phyloP scores from a whole-genome alignment of 2,113 vertebrate genomes.

The Todiramphus saurophagus region DNA sequence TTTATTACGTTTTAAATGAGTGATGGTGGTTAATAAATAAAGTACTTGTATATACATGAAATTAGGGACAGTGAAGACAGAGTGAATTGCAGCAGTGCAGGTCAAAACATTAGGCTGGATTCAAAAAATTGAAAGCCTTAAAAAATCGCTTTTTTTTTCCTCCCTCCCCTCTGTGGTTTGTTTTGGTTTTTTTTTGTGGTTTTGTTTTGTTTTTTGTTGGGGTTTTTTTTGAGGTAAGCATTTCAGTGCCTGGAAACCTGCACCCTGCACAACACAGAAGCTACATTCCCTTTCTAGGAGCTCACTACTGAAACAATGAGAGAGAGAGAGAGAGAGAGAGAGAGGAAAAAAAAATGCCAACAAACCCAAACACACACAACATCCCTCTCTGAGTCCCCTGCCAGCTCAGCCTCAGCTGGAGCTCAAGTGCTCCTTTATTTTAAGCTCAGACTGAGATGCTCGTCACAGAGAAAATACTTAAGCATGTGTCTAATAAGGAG shows the following conservation, averaged over 20 bases:
- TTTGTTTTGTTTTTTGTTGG: neutral
- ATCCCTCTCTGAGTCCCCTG: neutral
- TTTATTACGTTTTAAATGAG: conserved; percentile 48
- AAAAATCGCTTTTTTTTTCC: neutral
- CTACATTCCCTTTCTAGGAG: neutral
- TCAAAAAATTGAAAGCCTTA: conserved; percentile 61
- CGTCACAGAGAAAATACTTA: conserved; percentile 3
- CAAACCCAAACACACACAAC: neutral
- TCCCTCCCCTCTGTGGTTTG: neutral
- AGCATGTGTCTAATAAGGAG: neutral
- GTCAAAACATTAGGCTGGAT: conserved; percentile 35
- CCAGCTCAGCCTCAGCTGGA: conserved; percentile 15
- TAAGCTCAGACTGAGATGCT: neutral
- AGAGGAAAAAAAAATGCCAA: neutral
- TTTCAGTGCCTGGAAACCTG: conserved; percentile 61
- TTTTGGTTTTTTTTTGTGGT: neutral
- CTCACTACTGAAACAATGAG: neutral
- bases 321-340: neutral
- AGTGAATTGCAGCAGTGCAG: conserved; percentile 44
- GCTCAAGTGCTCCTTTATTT: conserved; percentile 6
- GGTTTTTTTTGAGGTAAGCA: conserved; percentile 66
- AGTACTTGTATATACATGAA: conserved; percentile 76
- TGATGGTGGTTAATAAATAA: conserved; percentile 83
- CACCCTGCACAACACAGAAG: neutral
- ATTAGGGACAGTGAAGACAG: conserved; percentile 30